Evolutionary conservation across 2,113 vertebrate genomes (phyloP), one percentile per base, ranked within the genome.

Genomic region (Salvelinus sp.): DNA sequence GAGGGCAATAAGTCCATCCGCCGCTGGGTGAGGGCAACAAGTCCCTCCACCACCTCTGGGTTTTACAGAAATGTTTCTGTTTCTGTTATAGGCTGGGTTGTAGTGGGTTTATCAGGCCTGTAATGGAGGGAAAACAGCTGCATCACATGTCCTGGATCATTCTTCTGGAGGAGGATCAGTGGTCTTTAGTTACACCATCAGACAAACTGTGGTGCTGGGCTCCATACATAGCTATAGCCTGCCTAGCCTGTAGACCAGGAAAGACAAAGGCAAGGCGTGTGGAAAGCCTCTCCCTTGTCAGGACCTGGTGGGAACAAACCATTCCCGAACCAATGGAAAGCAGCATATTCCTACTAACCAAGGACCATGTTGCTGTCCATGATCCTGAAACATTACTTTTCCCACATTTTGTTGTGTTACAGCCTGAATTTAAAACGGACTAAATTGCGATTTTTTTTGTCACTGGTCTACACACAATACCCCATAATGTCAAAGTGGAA

Each of bases 1-100:
- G 86, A 85, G 12, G 65, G 18, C 1, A 64, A 77, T 25, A 65
- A 70, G 57, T 30, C 30, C 30, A 1, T 4, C 30, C 30, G 30
- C 2, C 47, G 63, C 76, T 79, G 81, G 80, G 76, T 75, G 86
- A 85, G 12, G 65, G 6, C 1, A 64, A 75, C 28, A 65, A 70
- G 57, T 30, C 30, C 30, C 30, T 30, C 30, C 30, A 30, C 30
- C 4, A 4, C 13, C 48, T 58, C 76, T 81, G 81, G 80, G 76
- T 75, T 88, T 85, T 79, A 81, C 77, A 81, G 57, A 2, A 80
- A 88, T 77, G 84, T 79, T 82, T 78, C 82, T 86, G 74, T 86
- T 62, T 33, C 80, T 86, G 87, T 90, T 90, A 87, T 73, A 7
- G 12, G 18, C 54, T 70, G 20, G 50, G 67, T 44, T 65, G 70